Evolutionary conservation across 2,113 vertebrate genomes (phyloP), one percentile per base, ranked within the genome.

Genomic region (Melanerpes aurifrons): DNA sequence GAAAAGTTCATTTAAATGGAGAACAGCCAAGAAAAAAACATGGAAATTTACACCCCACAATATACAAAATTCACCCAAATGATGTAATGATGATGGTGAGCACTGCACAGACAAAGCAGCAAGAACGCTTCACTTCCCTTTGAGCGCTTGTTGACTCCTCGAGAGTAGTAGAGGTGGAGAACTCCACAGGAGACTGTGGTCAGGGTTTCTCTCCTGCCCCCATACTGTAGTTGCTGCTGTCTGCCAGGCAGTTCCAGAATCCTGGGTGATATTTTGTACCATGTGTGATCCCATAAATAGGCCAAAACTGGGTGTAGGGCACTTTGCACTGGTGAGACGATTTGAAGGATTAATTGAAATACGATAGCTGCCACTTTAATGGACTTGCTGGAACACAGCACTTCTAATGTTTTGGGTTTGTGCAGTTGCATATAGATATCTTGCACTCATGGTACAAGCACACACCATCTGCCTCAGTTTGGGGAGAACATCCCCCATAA

Each of bases 271-370:
- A 12, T 40, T 76, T 72, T 62, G 16, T 45, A 17, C 35, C 86
- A 18, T 0, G 0, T 28, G 32, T 22, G 37, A 61, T 78, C 68
- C 47, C 74, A 29, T 54, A 89, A 87, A 37, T 48, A 53, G 47
- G 48, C 58, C 69, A 74, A 18, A 82, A 64, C 62, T 70, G 61
- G 47, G 35, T 87, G 62, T 71, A 35, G 84, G 76, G 48, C 45
- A 45, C 77, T 66, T 54, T 45, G 68, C 4, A 0, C 45, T 82
- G 22, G 56, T 32, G 82, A 7, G 66, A 77, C 43, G 75, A 84
- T 57, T 57, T 31, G 56, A 58, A 84, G 62, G 70, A 57, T 93
- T 94, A 74, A 89, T 81, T 78, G 83, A 48, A 89, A 86, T 92
- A 48, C 1, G 7, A 50, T 87, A 77, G 53, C 76, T 64, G 80